Evolutionary conservation across 2,113 vertebrate genomes (phyloP).

Genomic region (Peromyscus leucopus): DNA sequence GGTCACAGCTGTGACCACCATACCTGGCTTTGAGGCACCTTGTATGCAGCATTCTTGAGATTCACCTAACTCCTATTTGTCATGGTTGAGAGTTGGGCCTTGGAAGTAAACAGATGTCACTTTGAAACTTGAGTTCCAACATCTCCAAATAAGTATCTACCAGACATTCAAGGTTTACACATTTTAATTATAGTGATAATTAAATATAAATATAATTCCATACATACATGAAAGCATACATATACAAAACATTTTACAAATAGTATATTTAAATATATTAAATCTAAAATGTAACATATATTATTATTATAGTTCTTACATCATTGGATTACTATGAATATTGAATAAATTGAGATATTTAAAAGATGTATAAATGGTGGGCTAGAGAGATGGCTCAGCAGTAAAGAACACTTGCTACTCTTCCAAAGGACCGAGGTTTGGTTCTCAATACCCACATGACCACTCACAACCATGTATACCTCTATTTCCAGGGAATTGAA

Average conservation of each 20-base stretch:
- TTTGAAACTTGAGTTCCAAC: not conserved
- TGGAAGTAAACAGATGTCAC: not conserved
- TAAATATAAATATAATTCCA: not conserved
- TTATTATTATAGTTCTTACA: not conserved
- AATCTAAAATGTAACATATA: not conserved
- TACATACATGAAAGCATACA: not conserved
- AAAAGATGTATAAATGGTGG: not conserved
- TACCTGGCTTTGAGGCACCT: not conserved
- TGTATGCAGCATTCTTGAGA: not conserved
- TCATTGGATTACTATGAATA: not conserved
- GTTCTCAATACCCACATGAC: not conserved
- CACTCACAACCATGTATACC: not conserved
- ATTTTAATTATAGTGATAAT: conserved; percentile 30
- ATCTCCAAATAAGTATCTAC: not conserved
- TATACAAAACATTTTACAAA: not conserved
- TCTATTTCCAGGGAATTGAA: not conserved
- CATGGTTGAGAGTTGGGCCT: not conserved
- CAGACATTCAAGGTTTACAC: not conserved
- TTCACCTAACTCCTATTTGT: not conserved
- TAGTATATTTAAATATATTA: conserved; percentile 6
- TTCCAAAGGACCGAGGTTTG: not conserved
- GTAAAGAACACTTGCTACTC: not conserved
- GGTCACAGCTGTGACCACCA: not conserved
- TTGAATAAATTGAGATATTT: conserved; percentile 42
- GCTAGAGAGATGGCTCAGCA: not conserved